Base-by-base conservation (phyloP, 2,888 invertebrate species). In the Sycophila texana region DNA sequence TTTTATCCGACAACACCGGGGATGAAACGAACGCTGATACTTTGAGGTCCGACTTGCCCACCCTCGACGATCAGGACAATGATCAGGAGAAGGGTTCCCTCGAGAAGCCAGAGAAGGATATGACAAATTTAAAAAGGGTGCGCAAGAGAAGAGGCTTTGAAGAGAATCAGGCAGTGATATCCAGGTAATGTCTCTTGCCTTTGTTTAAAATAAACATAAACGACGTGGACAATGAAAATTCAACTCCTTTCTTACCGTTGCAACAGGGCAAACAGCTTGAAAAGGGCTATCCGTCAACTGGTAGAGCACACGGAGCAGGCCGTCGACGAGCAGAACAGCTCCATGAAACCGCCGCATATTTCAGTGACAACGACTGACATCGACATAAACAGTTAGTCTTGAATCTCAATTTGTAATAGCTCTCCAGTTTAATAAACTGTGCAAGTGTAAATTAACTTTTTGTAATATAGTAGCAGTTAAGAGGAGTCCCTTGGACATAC, bases 231-330 rank as follows among this genome's bases (percentile, higher is more conserved):
- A 16, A 4, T 53, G n/a, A 53, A 22, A 22, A 2, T 73, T 7
- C 22, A 49, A 65, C 16, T 2, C 12, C 10, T 53, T 51, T 7
- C 51, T 63, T 57, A 55, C 51, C 26, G 2, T 51, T 93, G 68
- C 91, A 93, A 91, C 63, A 90, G 96, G 73, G 96, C 96, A 20
- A 96, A 96, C 88, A 96, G 96, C 90, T 92, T 97, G 82, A 96
- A 96, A 90, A 94, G 95, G 86, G 96, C 96, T 26, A 94, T 97
- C 80, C 92, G 95, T 81, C 95, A 94, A 88, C 93, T 97, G 58
- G 94, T 96, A 68, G 95, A 96, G 87, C 95, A 96, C 88, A 94
- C 96, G 1, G 96, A 96, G 86, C 93, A 92, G 88, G 93, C 92
- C 83, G 93, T 94, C 49, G 94, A 94, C 85, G 94, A 94, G 85